A percentile compares a stretch with the other conserved stretches of the same genome.
Evolutionary conservation across 2,113 vertebrate genomes (phyloP).

Genomic region (Ictalurus furcatus): DNA sequence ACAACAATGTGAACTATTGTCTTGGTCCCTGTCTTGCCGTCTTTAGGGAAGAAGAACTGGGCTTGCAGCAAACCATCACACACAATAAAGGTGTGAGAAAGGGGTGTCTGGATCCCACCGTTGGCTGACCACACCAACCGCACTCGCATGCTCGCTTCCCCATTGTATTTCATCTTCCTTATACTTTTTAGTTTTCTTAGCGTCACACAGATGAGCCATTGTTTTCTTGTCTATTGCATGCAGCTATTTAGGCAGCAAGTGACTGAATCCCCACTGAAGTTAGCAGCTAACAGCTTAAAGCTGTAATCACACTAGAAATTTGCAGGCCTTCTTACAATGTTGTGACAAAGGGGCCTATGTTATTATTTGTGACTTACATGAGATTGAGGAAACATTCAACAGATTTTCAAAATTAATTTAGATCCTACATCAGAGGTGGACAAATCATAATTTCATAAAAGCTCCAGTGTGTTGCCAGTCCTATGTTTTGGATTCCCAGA

Average conservation of each 20-base stretch:
- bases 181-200: slow-evolving; percentile 14
- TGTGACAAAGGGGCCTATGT: background rate
- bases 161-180: slow-evolving; percentile 47
- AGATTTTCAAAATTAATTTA: background rate
- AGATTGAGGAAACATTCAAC: background rate
- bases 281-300: background rate
- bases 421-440: background rate
- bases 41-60: slow-evolving; percentile 61
- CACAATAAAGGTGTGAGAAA: slow-evolving; percentile 64
- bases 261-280: background rate
- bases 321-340: background rate
- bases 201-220: slow-evolving; percentile 38
- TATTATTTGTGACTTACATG: background rate
- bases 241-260: background rate
- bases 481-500: background rate
- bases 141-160: slow-evolving; percentile 59
- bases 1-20: slow-evolving; percentile 69
- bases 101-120: slow-evolving; percentile 53
- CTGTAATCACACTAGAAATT: background rate
- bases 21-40: slow-evolving; percentile 48
- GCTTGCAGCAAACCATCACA: slow-evolving; percentile 58
- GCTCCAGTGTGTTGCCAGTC: background rate
- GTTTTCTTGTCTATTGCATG: slow-evolving; percentile 11
- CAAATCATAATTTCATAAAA: background rate
- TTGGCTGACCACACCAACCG: slow-evolving; percentile 59